phyloP scores from a whole-genome alignment of 2,888 invertebrate species.

The Tetragonisca angustula region DNA sequence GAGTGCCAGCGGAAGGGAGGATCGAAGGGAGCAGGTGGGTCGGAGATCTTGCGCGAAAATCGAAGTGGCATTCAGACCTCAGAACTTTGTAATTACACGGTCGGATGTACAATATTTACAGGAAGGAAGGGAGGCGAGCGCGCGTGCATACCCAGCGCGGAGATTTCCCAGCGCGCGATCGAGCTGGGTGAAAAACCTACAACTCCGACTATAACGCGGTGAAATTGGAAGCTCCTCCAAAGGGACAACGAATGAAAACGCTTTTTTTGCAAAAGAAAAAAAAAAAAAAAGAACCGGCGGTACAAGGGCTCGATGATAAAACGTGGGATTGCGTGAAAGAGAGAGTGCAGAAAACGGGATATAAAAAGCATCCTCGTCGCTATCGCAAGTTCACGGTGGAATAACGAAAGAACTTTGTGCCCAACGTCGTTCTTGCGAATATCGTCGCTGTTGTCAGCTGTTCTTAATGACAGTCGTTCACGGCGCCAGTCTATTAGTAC shows the following conservation, averaged over 20 bases:
- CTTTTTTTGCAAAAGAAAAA: not conserved
- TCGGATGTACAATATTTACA: not conserved
- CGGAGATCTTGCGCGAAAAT: not conserved
- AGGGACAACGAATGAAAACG: constrained; percentile 17
- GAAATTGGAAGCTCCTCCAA: constrained; percentile 42
- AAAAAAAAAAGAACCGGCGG: not conserved
- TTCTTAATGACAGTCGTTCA: constrained; percentile 47
- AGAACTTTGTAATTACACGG: not conserved
- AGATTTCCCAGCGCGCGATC: constrained; percentile 24
- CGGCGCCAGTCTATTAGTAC: constrained; percentile 31
- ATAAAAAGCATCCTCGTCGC: constrained; percentile 42
- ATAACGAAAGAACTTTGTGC: constrained; percentile 29
- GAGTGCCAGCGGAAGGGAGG: not conserved
- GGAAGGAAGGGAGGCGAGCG: not conserved
- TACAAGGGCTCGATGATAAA: not conserved
- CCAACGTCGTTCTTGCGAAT: constrained; percentile 11
- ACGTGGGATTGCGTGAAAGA: not conserved
- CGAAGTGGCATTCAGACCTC: no score
- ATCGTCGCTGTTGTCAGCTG: constrained; percentile 41
- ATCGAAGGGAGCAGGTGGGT: not conserved
- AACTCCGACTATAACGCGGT: constrained; percentile 9
- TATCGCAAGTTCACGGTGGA: constrained; percentile 29
- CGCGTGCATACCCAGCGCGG: not conserved
- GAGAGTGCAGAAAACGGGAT: not conserved
- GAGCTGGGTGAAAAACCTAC: constrained; percentile 17